Base-by-base conservation (phyloP, 2,113 vertebrate species). In the Salvelinus sp. region DNA sequence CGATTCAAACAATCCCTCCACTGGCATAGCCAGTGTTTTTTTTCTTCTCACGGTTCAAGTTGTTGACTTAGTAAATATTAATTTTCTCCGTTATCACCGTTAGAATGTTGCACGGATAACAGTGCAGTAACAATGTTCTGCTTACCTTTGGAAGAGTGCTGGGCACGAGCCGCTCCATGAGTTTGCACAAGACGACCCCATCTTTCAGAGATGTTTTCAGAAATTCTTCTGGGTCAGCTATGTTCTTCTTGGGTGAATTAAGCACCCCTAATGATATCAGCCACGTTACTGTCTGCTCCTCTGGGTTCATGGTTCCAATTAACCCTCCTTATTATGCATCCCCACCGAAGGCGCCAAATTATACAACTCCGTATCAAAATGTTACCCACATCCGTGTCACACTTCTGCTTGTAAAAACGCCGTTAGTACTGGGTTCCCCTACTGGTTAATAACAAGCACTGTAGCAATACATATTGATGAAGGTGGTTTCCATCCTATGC, bases 231-330 rank as follows among this genome's bases (percentile, higher is more conserved):
- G 97, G 97, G 88, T 99, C 96, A 22, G 95, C 94, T 74, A 99
- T 89, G 57, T 90, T 96, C 92, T 98, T 99, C 85, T 99, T 99
- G 0, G 98, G 98, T 25, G 97, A 99, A 87, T 97, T 94, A 72
- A 99, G 90, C 73, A 99, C 98, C 83, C 97, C 98, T 57, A 98
- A 82, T 0, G 97, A 97, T 84, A 99, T 99, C 1, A 99, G 95
- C 97, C 98, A 99, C 2, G 98, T 99, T 86, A 99, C 97, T 0
- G 92, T 91, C 82, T 94, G 96, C 82, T 99, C 98, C 90, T 98
- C 96, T 73, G 95, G 95, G 92, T 98, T 99, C 98, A 99, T 99
- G 13, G 80, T 12, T 83, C 85, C 78, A 60, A 80, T 13, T 65
- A 71, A 80, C 65, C 73, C 72, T 65, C 87, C 85, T 86, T 78